Evolutionary conservation across 2,113 vertebrate species (phyloP), one percentile per base, ranked within the genome.

Genomic region (Xyliphius kryptos): DNA sequence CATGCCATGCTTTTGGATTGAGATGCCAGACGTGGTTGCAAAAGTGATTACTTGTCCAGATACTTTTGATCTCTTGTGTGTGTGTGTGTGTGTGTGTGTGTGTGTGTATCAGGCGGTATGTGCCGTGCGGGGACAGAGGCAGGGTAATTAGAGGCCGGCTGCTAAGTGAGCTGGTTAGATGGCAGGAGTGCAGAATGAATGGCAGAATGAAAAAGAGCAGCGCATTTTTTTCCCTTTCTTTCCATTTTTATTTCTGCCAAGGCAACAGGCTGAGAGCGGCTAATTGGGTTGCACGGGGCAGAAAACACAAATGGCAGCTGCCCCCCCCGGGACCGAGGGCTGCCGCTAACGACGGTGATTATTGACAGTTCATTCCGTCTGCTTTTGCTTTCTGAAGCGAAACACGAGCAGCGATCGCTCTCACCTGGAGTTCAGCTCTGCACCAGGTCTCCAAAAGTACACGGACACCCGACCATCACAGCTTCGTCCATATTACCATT

Each of bases 241-340:
- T 36, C 43, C 21, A 44, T 56, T 64, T 49, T 41, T 17, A 38
- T 41, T 48, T 55, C 64, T 43, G 48, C 68, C 68, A 68, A 83
- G 79, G 84, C 85, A 87, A 75, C 76, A 67, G 74, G 73, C 80
- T 80, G 79, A 82, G 80, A 81, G 75, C 69, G 69, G 78, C 81
- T 86, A 85, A 86, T 86, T 85, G 81, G 67, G 70, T 69, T 77
- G 80, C 82, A 79, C 68, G 43, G 73, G 53, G 76, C 73, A 80
- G 75, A 79, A 82, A 85, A 82, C 79, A 80, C 76, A 80, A 70
- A 66, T 57, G 82, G 43, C 20, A 76, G 69, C 76, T 79, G 71
- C 71, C 71, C 66, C 71, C 21, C 55, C 69, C 54, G 73, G 82
- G 74, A 76, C 70, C 38, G 68, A 72, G 61, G 66, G 73, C 81